Base-by-base conservation (phyloP, 2,113 vertebrate genomes). In the Psittacus erithacus region DNA sequence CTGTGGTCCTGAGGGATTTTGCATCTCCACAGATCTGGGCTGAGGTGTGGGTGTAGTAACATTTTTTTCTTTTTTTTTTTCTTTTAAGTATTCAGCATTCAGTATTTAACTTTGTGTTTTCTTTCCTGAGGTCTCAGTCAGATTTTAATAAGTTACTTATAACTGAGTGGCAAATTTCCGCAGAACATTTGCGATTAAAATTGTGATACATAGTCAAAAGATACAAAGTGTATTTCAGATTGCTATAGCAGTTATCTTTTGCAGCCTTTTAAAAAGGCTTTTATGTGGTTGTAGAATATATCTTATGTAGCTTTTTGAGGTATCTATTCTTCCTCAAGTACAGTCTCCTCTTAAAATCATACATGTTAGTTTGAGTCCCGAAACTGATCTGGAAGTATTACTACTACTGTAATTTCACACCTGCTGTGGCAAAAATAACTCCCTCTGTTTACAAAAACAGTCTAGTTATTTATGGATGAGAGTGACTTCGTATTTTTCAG, bases 391-490 rank as follows among this genome's bases (percentile, higher is more conserved):
- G 83, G 49, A 92, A 93, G 69, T 94, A 71, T 68, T 79, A 59
- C 86, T 92, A 38, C 74, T 95, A 27, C 95, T 96, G 86, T 94
- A 94, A 96, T 95, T 95, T 96, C 95, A 94, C 71, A 93, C 86
- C 79, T 88, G n/a, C 85, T 92, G 57, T 55, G 95, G 81, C 95
- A 82, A 90, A 97, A 96, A 89, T 96, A 96, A 46, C 85, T 86
- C 6, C 69, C 71, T 92, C 92, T 96, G 94, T 96, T 95, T 94
- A 97, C 91, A 84, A 82, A 93, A 96, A 55, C 90, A 97, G 70
- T 80, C 43, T 63, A 83, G 71, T 90, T 95, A 94, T 94, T 94
- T 93, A 65, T 91, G 86, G 88, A 64, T 90, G 92, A 82, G 73
- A 59, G 43, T 82, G 81, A 89, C 89, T 93, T 94, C 49, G 80